Evolutionary conservation across 2,113 vertebrate species (phyloP), one percentile per base, ranked within the genome.

Genomic region (Paramormyrops kingsleyae): DNA sequence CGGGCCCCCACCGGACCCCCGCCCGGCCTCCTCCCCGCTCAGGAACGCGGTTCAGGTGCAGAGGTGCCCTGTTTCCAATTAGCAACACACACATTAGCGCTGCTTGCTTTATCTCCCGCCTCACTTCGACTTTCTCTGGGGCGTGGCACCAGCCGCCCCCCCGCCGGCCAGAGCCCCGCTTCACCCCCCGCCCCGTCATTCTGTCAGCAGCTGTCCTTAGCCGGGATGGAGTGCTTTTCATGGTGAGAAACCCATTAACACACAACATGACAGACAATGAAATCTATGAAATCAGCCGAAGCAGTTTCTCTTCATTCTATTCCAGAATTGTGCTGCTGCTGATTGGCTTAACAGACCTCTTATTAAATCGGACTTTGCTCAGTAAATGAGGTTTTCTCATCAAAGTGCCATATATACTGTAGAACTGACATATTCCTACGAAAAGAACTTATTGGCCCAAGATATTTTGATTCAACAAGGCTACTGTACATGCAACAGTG

Each of bases 41-140:
- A 31, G 62, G 90, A 87, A 80, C 87, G 90, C 83, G 52, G 62
- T 87, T 90, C 89, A 91, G 90, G 90, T 91, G 90, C 42, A 10
- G 84, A 50, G 70, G 39, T 50, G 87, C 8, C n/a, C 88, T 91
- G 90, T 83, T 91, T 91, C 86, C 74, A 88, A 89, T 88, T 89
- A 91, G 88, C 66, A 42, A 87, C 46, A 8, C 83, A 83, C 74
- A 89, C 46, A 89, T 88, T 31, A 84, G 44, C 31, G 4, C 24
- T 6, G 31, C 86, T 31, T 6, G 3, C 24, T 89, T 83, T 42
- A 83, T 80, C 49, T 46, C 8, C 80, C 21, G 42, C 77, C 42
- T 46, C 35, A 35, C 27, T n/a, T 13, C 15, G 17, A 17, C n/a
- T 35, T 35, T 59, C 42, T 62, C 46, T 77, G 44, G 12, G 42